A percentile compares a stretch with the other conserved stretches of the same genome.
phyloP scores from a whole-genome alignment of 2,888 invertebrate genomes.

The Nomada lathburiana region DNA sequence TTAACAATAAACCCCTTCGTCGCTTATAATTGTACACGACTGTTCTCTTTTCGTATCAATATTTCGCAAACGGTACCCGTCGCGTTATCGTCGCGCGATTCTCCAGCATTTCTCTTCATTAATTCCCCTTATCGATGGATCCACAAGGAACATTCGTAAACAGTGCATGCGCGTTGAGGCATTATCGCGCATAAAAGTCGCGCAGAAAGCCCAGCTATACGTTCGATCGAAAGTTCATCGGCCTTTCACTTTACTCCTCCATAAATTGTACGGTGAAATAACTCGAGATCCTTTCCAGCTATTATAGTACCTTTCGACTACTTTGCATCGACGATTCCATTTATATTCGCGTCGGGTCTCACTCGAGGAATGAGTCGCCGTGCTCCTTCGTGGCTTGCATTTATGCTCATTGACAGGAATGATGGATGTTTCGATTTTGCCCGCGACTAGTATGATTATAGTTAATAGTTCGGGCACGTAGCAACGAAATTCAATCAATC shows the following conservation, averaged over 20 bases:
- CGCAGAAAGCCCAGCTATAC: slow-evolving; percentile 11
- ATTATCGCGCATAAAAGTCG: slow-evolving; percentile 25
- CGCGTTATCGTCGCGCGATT: too few species aligned
- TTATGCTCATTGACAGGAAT: slow-evolving; percentile 72
- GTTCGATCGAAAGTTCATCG: slow-evolving; percentile 54
- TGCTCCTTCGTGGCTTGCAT: slow-evolving; percentile 64
- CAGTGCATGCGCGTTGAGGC: background rate
- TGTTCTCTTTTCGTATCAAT: too few species aligned
- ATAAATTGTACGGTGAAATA: slow-evolving; percentile 49
- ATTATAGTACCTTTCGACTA: slow-evolving; percentile 59
- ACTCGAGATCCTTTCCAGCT: slow-evolving; percentile 52
- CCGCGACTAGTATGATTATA: slow-evolving; percentile 69
- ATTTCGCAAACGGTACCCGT: too few species aligned
- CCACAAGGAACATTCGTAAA: background rate
- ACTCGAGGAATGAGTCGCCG: slow-evolving; percentile 53
- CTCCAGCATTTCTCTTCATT: too few species aligned
- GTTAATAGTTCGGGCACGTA: slow-evolving; percentile 68
- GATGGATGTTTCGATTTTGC: slow-evolving; percentile 76
- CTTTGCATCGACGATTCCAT: slow-evolving; percentile 65
- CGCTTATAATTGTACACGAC: too few species aligned
- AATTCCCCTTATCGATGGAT: background rate
- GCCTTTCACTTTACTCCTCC: slow-evolving; percentile 53
- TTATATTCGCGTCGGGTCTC: slow-evolving; percentile 56
- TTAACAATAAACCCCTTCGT: too few species aligned
- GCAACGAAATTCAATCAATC: slow-evolving; percentile 75